These are phyloP conservation scores for Phasia obesa DNA, from an alignment of 2,888 invertebrate genomes.

Conservation along the genomic window DNA sequence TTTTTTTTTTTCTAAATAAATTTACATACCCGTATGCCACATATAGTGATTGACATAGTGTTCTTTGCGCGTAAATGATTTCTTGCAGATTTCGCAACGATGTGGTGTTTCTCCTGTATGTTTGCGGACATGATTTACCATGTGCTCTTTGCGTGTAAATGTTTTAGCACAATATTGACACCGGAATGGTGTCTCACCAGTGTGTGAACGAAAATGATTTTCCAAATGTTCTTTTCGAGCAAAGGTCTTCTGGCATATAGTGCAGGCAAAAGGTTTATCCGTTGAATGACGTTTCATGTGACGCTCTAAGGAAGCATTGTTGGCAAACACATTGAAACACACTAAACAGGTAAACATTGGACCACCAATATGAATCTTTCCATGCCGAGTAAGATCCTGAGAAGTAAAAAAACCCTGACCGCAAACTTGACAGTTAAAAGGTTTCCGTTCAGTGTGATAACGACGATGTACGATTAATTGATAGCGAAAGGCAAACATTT, in stretches of 20 bases:
- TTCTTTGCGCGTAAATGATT: slow-evolving; percentile 93
- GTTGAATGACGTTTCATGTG: slow-evolving; percentile 92
- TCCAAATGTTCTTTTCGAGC: slow-evolving; percentile 93
- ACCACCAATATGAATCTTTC: slow-evolving; percentile 92
- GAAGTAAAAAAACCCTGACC: slow-evolving; percentile 92
- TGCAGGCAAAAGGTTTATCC: slow-evolving; percentile 93
- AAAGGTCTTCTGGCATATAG: slow-evolving; percentile 93
- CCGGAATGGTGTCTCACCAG: slow-evolving; percentile 92
- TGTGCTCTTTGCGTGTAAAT: slow-evolving; percentile 93
- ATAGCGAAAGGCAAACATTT: slow-evolving; percentile 93
- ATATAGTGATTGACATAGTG: slow-evolving; percentile 93
- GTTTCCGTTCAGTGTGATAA: slow-evolving; percentile 93
- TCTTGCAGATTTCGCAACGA: slow-evolving; percentile 92
- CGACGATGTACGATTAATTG: slow-evolving; percentile 93
- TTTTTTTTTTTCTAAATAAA: background rate
- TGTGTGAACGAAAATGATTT: slow-evolving; percentile 91
- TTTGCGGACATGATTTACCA: slow-evolving; percentile 92
- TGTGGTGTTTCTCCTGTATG: slow-evolving; percentile 93
- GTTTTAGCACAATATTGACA: slow-evolving; percentile 93
- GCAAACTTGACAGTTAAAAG: slow-evolving; percentile 91
- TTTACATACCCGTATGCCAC: slow-evolving; percentile 84
- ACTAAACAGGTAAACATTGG: slow-evolving; percentile 89
- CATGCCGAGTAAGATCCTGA: slow-evolving; percentile 90
- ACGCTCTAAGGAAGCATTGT: slow-evolving; percentile 87
- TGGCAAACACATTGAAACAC: slow-evolving; percentile 89